Evolutionary conservation across 1,140 invertebrate genomes (phyloP), one percentile per base, ranked within the genome.

Genomic region (Drosophila sucinea): DNA sequence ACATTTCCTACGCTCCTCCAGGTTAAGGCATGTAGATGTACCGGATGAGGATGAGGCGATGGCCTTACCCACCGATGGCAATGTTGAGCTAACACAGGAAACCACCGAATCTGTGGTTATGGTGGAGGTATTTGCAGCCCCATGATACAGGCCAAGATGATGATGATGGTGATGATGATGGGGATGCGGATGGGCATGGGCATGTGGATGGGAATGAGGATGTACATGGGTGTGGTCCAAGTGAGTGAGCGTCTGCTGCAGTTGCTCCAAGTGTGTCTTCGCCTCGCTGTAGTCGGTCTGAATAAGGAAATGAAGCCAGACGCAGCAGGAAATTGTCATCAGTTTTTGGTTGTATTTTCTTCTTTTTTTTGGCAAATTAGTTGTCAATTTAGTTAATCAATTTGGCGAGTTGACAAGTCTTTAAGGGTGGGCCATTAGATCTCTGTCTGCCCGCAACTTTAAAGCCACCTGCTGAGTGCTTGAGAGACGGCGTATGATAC

Each of bases 261-360:
- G 70, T 68, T 90, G 87, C 80, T 90, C 87, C 76, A 90, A 57
- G 65, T 84, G 84, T 38, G 77, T 68, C 80, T 90, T 90, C 47
- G 87, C 79, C 58, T 83, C 78, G 54, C 80, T 69, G 70, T 90
- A 90, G 66, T 90, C 89, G 55, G 72, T 82, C 87, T 90, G 58
- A 58, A 57, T 71, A 80, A 91, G 90, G 90, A 91, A 91, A 90
- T 91, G 74, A 90, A 79, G 30, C 85, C 68, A 81, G 82, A 57
- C 84, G 61, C 79, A 73, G 74, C 90, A 91, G 90, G 90, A 91
- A 91, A 91, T 91, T 84, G 77, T 80, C 71, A 77, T 74, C 72
- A 91, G 70, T 82, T 77, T 61, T 60, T 79, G 63, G 68, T 51
- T 70, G 32, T 67, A 58, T 66, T 54, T 67, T 41, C 63, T 60